Base-by-base conservation (phyloP, 2,113 vertebrate species). In the Macroglossus sobrinus region DNA sequence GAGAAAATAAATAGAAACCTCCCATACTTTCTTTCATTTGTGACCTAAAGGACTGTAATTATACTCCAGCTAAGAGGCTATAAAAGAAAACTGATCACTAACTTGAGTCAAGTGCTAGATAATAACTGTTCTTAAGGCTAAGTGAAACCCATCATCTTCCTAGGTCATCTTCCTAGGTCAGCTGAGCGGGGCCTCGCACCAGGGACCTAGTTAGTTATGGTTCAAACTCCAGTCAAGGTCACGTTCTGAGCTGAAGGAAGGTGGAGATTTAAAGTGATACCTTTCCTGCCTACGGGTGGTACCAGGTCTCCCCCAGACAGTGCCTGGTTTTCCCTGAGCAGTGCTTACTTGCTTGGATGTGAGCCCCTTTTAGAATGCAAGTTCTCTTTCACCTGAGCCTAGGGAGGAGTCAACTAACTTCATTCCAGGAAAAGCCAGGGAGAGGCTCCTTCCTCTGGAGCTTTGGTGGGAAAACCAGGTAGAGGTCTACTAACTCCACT, bases 241-340 rank as follows among this genome's bases (percentile, higher is more conserved):
- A 18, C 7, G 13, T 15, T 33, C 33, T 16, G 12, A 24, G 26
- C 12, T 10, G 71, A n/a, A 59, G 21, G 12, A 45, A 53, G 3
- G 6, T 16, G 24, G 22, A 59, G 40, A 64, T 38, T 16, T 16
- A 7, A n/a, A 55, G 13, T 30, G 11, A 8, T 16, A 26, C 5
- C 13, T 38, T 33, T 16, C 7, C 4, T 21, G 15, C 4, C 1
- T 1, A 55, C 50, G n/a, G 18, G 12, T 1, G 45, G 35, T 8
- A 3, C 15, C 69, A 50, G 28, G 21, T 2, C 53, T 40, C 30
- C 5, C 18, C 6, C 7, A 13, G 7, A 59, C 22, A 24, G 10
- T 1, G 0, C 2, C 24, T 22, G 14, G 7, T 2, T 75, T 50
- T 35, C 18, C 38, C 33, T 7, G 50, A 61, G n/a, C 1, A 3